Percentiles rank a stretch among this genome's conserved stretches.
phyloP scores from a whole-genome alignment of 2,888 invertebrate species.

The Tenodera sinensis region DNA sequence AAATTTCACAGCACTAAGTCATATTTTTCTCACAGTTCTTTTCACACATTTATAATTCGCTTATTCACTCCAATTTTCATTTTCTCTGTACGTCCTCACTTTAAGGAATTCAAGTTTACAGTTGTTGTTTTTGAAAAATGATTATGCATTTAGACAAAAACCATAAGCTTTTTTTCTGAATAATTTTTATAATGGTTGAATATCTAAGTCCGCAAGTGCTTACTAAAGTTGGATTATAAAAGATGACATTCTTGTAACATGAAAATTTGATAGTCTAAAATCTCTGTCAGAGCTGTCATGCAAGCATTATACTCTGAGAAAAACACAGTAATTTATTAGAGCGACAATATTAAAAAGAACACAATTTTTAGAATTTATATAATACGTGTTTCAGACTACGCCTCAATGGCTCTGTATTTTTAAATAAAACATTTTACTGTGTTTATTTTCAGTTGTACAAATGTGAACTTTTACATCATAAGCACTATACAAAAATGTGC shows the following conservation, averaged over 20 bases:
- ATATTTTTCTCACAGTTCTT: not conserved
- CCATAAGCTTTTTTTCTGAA: not conserved
- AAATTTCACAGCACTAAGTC: not conserved
- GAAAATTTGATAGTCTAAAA: not conserved
- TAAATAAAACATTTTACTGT: not conserved
- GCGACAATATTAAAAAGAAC: not conserved
- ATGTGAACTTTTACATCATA: not conserved
- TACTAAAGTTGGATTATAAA: not conserved
- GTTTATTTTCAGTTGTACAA: not conserved
- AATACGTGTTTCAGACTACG: too few relatives aligned
- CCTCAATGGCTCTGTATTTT: not conserved
- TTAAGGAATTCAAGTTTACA: not conserved
- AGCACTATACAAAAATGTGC: not conserved
- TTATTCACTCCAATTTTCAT: not conserved
- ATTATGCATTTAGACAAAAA: not conserved
- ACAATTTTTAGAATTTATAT: not conserved
- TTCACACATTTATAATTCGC: not conserved
- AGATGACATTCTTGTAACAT: not conserved
- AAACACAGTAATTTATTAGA: not conserved
- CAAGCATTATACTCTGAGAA: not conserved
- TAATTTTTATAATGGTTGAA: not conserved
- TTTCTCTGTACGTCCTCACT: not conserved
- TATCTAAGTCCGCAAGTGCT: not conserved
- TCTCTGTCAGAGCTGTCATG: not conserved
- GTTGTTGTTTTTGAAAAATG: not conserved